These are phyloP conservation scores for Lymantria monacha DNA, from an alignment of 2,888 invertebrate genomes.

Conservation along the genomic window DNA sequence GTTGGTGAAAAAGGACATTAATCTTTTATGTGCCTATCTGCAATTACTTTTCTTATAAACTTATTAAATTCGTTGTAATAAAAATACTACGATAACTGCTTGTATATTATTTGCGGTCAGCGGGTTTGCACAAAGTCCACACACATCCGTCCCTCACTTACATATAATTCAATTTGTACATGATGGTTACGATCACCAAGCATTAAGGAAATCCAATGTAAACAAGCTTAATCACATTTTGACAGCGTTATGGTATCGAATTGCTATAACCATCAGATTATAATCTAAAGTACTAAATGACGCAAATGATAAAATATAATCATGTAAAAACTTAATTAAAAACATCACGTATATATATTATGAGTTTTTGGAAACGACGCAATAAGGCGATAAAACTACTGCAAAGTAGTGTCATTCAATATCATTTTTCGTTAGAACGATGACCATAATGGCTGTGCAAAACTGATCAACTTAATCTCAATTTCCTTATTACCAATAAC, in stretches of 20 bases:
- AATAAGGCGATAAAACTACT: conserved; percentile 14
- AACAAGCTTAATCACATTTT: conserved; percentile 17
- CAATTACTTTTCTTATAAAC: too few species aligned
- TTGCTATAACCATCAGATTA: conserved; percentile 38
- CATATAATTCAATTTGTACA: conserved; percentile 55
- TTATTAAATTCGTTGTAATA: too few species aligned
- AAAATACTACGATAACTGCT: background rate
- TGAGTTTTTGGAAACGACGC: conserved; percentile 29
- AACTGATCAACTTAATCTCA: conserved; percentile 19
- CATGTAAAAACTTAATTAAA: conserved; percentile 31
- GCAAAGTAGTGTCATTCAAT: conserved; percentile 16
- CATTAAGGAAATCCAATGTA: conserved; percentile 63
- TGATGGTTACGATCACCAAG: conserved; percentile 65
- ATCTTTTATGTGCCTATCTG: too few species aligned
- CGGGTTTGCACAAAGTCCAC: conserved; percentile 63
- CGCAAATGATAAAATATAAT: conserved; percentile 40
- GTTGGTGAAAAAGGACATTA: too few species aligned
- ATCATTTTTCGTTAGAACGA: conserved; percentile 29
- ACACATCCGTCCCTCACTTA: conserved; percentile 59
- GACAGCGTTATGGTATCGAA: conserved; percentile 47
- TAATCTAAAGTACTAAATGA: conserved; percentile 37
- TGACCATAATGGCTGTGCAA: conserved; percentile 36
- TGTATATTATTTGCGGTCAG: conserved; percentile 48
- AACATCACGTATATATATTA: conserved; percentile 27
- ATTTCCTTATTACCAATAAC: conserved; percentile 27